phyloP scores from a whole-genome alignment of 2,797 vertebrate species.

The Clarias laeviceps region DNA sequence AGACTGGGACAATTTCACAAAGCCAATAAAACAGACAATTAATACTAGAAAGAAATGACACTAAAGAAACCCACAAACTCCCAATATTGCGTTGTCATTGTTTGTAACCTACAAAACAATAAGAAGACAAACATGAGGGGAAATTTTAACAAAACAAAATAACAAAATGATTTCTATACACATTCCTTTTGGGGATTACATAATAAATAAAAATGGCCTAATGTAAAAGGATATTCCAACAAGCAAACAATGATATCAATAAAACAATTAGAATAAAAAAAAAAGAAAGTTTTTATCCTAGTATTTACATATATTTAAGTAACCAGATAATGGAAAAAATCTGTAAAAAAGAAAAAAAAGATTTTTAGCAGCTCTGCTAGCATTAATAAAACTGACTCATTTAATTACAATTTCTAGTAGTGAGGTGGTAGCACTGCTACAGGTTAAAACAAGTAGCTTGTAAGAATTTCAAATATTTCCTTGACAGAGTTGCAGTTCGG shows the following conservation, averaged over 20 bases:
- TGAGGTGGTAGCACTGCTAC: not conserved
- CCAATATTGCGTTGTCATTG: slow-evolving; percentile 35
- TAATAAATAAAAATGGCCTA: slow-evolving; percentile 33
- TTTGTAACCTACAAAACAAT: not conserved
- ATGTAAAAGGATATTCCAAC: not conserved
- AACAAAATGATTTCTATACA: slow-evolving; percentile 19
- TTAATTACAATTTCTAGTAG: not conserved
- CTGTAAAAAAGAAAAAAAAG: not conserved
- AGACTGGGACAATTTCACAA: slow-evolving; percentile 72
- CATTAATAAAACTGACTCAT: not conserved
- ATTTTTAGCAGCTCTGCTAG: not conserved
- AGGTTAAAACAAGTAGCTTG: not conserved
- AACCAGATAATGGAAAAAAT: not conserved
- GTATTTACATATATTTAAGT: not conserved
- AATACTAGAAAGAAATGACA: slow-evolving; percentile 64
- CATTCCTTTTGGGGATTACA: slow-evolving; percentile 17
- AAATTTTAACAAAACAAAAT: slow-evolving; percentile 3
- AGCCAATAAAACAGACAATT: slow-evolving; percentile 63
- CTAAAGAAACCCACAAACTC: slow-evolving; percentile 42
- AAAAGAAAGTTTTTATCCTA: not conserved
- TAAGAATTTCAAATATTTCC: not conserved
- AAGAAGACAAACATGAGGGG: not conserved
- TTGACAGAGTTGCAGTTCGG: not conserved
- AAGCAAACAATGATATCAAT: slow-evolving; percentile 5
- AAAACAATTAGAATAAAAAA: not conserved